Base-by-base conservation (phyloP, 2,113 vertebrate species). In the Siniperca knerii region DNA sequence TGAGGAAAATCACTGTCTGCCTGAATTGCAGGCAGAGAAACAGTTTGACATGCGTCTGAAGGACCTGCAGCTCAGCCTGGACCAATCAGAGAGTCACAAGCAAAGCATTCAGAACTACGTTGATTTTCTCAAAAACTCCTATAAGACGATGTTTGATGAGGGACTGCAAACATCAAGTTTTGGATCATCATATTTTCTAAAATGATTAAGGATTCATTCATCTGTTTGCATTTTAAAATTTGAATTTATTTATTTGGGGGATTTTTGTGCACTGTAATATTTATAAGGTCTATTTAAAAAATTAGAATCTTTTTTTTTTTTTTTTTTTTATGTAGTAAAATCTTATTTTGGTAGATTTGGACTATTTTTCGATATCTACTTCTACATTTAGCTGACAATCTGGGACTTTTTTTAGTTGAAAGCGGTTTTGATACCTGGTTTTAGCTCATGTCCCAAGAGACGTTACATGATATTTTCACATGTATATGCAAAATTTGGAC, bases 61-160 rank as follows among this genome's bases (percentile, higher is more conserved):
- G 85, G 96, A 98, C 89, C 84, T 98, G 83, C 96, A 97, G 89
- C 94, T 97, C 68, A 97, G 90, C 55, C 93, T 98, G 74, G 96
- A 97, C 90, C 96, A 96, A 90, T 96, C 96, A 1, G 96, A 98
- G 89, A 97, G 94, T 90, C 95, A 95, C 87, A 97, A 96, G 52
- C 96, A 96, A 55, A 97, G 96, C 90, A 96, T 98, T 71, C 96
- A 96, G 93, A 97, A 96, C 93, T 98, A 98, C 2, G 90, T 98
- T 0, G 95, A 96, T 50, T 97, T 98, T 93, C 95, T 98, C 64
- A 97, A 97, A 95, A 95, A 95, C 46, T 96, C 97, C 7, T 99
- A 97, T 54, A 58, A 93, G 67, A 93, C 95, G 1, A 97, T 97
- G 93, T 98, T 98, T 91, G 96, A 95, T 42, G 97, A 95, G 86